Evolutionary conservation across 2,113 vertebrate species (phyloP), one percentile per base, ranked within the genome.

Genomic region (Corythornis cristatus): DNA sequence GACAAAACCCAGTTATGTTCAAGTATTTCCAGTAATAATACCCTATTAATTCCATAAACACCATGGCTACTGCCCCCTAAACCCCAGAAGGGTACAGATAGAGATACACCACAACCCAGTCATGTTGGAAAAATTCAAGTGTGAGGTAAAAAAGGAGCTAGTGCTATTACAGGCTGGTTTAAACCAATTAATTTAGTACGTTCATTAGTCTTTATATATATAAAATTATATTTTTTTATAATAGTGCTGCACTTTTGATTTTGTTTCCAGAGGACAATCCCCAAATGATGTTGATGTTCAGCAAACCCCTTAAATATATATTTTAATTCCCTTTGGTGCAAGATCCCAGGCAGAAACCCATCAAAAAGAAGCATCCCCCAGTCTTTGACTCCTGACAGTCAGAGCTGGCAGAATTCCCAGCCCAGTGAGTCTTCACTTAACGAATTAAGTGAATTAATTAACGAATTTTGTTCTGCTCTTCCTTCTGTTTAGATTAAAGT

Each of bases 401-500:
- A 31, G 25, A 66, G 28, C 9, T 77, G 20, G 64, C 8, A 42
- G 12, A 29, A 60, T 26, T 35, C 48, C 17, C 19, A 6, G n/a
- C 14, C 53, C 31, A 31, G 54, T 25, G 9, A 28, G 2, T 53
- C 23, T 66, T 76, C 11, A 5, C 1, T 18, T 50, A 35, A 35
- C 35, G 7, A 35, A 35, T 35, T 35, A 35, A 35, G 35, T 35
- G 35, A 35, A 35, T 35, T 35, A 37, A 37, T 57, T 83, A 79
- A 93, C 11, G 72, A 54, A 57, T 73, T 72, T 86, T 80, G 4
- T 89, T 90, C 85, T 18, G 22, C 77, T 92, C 7, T 84, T 89
- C 7, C 9, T 91, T 88, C 25, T 78, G 5, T 93, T 77, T 81
- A 97, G 96, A 90, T 97, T 71, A 92, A 96, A 93, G 89, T 96